Evolutionary conservation across 2,888 invertebrate genomes (phyloP).

Genomic region (Polylopha cassiicola): DNA sequence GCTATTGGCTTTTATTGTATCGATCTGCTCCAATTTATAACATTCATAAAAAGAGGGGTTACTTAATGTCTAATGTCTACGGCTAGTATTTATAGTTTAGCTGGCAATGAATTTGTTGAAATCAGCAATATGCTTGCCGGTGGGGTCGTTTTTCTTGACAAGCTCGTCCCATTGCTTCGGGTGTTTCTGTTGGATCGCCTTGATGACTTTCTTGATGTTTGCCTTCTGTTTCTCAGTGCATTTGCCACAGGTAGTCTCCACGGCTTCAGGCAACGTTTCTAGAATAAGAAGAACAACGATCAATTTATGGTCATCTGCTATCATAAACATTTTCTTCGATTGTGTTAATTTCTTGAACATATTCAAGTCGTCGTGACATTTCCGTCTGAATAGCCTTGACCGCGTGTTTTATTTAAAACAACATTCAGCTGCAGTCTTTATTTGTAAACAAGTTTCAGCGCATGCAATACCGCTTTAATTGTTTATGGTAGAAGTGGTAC

Average conservation of each 20-base stretch:
- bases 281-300: constrained; percentile 33
- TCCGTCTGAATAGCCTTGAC: constrained; percentile 13
- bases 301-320: background rate
- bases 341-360: constrained; percentile 2
- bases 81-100: constrained; percentile 13
- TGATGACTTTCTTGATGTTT: constrained; percentile 80
- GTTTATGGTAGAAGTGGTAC: too few relatives aligned
- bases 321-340: background rate
- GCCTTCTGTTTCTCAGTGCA: constrained; percentile 82
- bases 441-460: constrained; percentile 14
- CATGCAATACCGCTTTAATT: constrained; percentile 1
- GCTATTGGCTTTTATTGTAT: too few relatives aligned
- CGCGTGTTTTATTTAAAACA: constrained; percentile 11
- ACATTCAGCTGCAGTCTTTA: background rate
- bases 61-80: too few relatives aligned
- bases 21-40: too few relatives aligned
- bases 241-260: constrained; percentile 81
- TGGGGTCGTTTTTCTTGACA: constrained; percentile 83
- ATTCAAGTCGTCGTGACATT: constrained; percentile 6
- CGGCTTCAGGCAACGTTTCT: constrained; percentile 84
- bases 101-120: constrained; percentile 74
- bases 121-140: constrained; percentile 78
- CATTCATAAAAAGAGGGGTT: too few relatives aligned
- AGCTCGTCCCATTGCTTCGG: constrained; percentile 82
- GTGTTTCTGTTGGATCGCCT: constrained; percentile 81